These are phyloP conservation scores for Polyommatus icarus DNA, from an alignment of 2,888 invertebrate genomes.

Conservation along the genomic window DNA sequence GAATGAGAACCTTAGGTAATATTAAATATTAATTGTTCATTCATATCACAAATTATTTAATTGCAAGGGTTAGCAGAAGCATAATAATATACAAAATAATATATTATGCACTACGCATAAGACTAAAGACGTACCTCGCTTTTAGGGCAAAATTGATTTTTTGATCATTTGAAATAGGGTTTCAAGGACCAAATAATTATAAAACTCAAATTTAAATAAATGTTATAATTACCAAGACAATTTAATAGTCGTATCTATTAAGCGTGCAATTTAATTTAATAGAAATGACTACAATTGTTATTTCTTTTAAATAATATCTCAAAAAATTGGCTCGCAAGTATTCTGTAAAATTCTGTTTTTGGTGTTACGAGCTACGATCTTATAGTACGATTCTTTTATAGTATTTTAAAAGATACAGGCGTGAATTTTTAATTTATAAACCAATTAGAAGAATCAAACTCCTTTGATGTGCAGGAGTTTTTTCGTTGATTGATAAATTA, in stretches of 20 bases:
- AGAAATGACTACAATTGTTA: no score
- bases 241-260: no score
- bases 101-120: neutral
- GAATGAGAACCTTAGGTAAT: slow-evolving; percentile 7
- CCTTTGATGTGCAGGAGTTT: slow-evolving; percentile 3
- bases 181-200: no score
- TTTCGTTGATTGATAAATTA: slow-evolving; percentile 20
- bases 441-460: slow-evolving; percentile 4
- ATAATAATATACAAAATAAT: neutral
- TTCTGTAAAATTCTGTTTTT: neutral
- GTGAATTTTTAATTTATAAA: slow-evolving; percentile 7
- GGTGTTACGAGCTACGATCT: neutral
- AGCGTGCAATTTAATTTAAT: no score
- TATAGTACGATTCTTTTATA: neutral
- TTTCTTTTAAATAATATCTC: no score
- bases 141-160: neutral
- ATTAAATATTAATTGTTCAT: slow-evolving; percentile 15
- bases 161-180: neutral
- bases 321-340: no score
- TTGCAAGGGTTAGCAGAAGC: neutral
- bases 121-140: neutral
- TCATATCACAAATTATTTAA: slow-evolving; percentile 20
- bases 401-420: neutral
- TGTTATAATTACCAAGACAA: no score
- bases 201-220: no score